These are phyloP conservation scores for Vireo griseus DNA, from an alignment of 2,797 vertebrate species.

Conservation along the genomic window DNA sequence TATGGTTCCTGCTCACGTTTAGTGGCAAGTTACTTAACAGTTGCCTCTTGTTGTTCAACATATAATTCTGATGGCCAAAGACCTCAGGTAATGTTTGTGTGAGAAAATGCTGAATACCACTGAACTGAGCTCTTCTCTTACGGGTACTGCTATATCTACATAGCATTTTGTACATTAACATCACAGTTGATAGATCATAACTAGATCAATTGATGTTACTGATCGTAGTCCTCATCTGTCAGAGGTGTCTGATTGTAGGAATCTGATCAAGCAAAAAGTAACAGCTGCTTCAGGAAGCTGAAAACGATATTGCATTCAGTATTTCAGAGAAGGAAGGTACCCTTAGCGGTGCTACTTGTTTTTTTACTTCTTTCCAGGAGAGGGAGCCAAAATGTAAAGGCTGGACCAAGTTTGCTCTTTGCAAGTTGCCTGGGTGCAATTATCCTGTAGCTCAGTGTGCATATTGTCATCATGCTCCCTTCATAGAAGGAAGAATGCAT, in stretches of 20 bases:
- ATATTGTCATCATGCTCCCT: not conserved
- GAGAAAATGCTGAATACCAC: not conserved
- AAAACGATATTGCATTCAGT: rapidly evolving
- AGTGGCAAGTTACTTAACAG: not conserved
- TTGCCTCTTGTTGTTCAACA: not conserved
- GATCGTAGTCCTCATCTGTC: not conserved
- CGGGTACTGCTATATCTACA: not conserved
- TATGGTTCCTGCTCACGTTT: not conserved
- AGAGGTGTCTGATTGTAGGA: not conserved
- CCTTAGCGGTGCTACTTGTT: not conserved
- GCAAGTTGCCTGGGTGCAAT: not conserved
- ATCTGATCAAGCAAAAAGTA: not conserved
- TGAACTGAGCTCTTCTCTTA: not conserved
- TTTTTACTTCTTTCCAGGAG: conserved; percentile 46
- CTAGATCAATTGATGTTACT: not conserved
- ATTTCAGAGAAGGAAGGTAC: not conserved
- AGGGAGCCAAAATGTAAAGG: conserved; percentile 60
- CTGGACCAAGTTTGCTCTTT: not conserved
- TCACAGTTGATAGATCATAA: not conserved
- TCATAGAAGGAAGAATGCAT: not conserved
- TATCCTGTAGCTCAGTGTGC: not conserved
- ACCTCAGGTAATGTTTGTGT: not conserved
- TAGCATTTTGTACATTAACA: not conserved
- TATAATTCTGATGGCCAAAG: not conserved
- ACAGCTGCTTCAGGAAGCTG: not conserved